Conservation (phyloP, 2,797 vertebrate species). For the Cirrhinus molitorella region DNA sequence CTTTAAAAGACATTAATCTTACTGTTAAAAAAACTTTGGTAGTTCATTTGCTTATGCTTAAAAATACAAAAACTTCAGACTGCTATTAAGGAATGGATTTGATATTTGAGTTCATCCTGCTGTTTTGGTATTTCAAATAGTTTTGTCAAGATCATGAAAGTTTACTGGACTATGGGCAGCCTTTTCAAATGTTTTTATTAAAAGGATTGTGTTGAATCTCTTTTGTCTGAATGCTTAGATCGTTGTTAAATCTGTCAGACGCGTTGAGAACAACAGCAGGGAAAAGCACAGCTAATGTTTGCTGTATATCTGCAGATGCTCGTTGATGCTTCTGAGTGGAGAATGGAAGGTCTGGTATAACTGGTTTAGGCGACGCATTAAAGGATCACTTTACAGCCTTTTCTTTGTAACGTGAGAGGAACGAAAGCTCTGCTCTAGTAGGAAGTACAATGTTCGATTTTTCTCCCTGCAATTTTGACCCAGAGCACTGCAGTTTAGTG, state of each 20-base stretch:
- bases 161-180: background rate
- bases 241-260: background rate
- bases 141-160: background rate
- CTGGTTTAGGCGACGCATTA: conserved; percentile 82
- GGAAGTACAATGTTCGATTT: conserved; percentile 79
- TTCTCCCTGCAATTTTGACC: conserved; percentile 72
- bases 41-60: background rate
- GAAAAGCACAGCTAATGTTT: conserved; percentile 66
- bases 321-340: conserved; percentile 70
- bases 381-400: conserved; percentile 90
- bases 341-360: conserved; percentile 78
- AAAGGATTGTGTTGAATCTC: conserved; percentile 8
- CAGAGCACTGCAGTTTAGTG: conserved; percentile 75
- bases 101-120: background rate
- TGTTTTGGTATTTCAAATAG: background rate
- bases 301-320: conserved; percentile 67
- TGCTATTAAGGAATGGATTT: background rate
- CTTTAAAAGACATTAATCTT: too few relatives aligned
- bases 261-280: conserved; percentile 51
- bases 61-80: background rate
- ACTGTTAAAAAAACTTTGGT: too few relatives aligned
- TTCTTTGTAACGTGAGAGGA: conserved; percentile 89
- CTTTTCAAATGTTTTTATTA: background rate
- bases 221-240: background rate
- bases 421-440: conserved; percentile 82